Evolutionary conservation across 1,140 invertebrate genomes (phyloP).

Genomic region (Drosophila saltans): DNA sequence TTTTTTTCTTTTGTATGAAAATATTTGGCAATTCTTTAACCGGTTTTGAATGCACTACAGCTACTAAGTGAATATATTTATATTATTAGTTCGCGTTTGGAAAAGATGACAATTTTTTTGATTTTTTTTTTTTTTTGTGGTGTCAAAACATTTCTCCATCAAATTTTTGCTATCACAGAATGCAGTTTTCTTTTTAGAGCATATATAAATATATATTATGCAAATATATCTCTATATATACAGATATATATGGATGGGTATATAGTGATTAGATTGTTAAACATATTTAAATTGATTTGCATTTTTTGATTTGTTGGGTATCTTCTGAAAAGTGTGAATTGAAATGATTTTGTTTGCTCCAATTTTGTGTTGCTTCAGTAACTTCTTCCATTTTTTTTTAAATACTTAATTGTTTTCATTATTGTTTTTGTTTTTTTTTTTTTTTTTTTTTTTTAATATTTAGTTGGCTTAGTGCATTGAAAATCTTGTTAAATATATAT

Average conservation of each 20-base stretch:
- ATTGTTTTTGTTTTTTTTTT: no score
- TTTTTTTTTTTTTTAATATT: constrained; percentile 9
- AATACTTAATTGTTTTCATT: constrained; percentile 16
- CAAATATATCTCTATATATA: neutral
- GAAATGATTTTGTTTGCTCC: constrained; percentile 21
- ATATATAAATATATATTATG: constrained; percentile 26
- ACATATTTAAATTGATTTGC: constrained; percentile 8
- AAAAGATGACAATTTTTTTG: constrained; percentile 3
- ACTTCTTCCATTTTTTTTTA: constrained; percentile 25
- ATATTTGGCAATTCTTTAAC: constrained; percentile 59
- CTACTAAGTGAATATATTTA: constrained; percentile 15
- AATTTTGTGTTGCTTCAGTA: constrained; percentile 24
- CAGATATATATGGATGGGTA: constrained; percentile 13
- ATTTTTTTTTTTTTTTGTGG: constrained; percentile 18
- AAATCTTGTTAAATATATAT: constrained; percentile 74
- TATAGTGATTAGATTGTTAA: constrained; percentile 8
- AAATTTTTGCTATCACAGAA: constrained; percentile 29
- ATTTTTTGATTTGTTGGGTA: constrained; percentile 25
- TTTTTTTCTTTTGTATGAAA: constrained; percentile 46
- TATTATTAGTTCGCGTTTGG: neutral
- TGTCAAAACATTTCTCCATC: constrained; percentile 26
- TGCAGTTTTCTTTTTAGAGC: constrained; percentile 28
- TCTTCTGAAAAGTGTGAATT: constrained; percentile 32
- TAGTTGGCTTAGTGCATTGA: constrained; percentile 73
- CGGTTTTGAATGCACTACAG: constrained; percentile 80